Conservation (phyloP, 1,140 invertebrate genomes). For the Drosophila bocqueti region DNA sequence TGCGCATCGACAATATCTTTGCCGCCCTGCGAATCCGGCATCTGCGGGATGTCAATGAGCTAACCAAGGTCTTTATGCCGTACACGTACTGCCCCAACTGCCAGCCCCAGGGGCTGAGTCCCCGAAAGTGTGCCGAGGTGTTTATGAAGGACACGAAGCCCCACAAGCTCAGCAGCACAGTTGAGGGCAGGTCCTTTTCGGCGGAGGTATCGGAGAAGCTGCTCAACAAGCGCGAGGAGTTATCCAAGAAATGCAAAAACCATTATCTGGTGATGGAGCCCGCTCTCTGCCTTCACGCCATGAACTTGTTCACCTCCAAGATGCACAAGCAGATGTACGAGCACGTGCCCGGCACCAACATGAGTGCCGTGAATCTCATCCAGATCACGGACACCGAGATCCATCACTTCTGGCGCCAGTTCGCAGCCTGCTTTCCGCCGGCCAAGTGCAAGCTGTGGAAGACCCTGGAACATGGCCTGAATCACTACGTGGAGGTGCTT, state of each 20-base stretch:
- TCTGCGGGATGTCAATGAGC: constrained; percentile 85
- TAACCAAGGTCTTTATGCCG: constrained; percentile 87
- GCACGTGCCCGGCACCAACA: constrained; percentile 17
- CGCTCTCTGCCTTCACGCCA: constrained; percentile 85
- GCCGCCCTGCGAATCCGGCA: constrained; percentile 86
- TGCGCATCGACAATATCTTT: constrained; percentile 90
- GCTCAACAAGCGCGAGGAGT: neutral
- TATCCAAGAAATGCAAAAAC: constrained; percentile 47
- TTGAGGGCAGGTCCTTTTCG: neutral
- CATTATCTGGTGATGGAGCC: constrained; percentile 87
- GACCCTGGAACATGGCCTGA: constrained; percentile 86
- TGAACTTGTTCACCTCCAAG: constrained; percentile 83
- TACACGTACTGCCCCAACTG: constrained; percentile 87
- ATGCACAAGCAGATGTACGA: constrained; percentile 68
- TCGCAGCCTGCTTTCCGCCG: constrained; percentile 82
- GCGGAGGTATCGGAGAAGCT: neutral
- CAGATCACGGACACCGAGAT: constrained; percentile 54
- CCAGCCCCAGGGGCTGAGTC: constrained; percentile 56
- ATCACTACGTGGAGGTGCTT: constrained; percentile 86
- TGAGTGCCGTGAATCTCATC: constrained; percentile 50
- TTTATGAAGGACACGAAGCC: constrained; percentile 54
- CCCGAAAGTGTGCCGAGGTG: constrained; percentile 68
- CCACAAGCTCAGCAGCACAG: neutral
- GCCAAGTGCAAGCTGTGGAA: constrained; percentile 86
- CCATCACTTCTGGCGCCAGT: constrained; percentile 67